Conservation (phyloP, 1,140 invertebrate genomes). For the Drosophila seguyi region DNA sequence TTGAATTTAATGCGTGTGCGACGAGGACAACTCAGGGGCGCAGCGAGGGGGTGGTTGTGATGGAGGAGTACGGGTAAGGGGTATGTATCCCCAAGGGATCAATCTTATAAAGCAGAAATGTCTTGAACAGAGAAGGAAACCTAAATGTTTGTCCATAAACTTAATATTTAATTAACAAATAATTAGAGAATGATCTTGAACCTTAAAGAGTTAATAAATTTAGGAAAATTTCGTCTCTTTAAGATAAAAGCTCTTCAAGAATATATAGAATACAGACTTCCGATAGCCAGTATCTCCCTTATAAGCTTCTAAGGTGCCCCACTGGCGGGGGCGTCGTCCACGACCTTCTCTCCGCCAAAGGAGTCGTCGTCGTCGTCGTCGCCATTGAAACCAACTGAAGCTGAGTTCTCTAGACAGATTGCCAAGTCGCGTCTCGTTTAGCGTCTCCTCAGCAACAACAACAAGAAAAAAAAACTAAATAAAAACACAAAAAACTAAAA, state of each 20-base stretch:
- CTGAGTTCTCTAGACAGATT: slow-evolving; percentile 81
- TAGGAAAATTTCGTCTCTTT: too few relatives aligned
- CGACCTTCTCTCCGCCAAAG: slow-evolving; percentile 72
- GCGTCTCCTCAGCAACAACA: slow-evolving; percentile 16
- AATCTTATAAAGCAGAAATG: slow-evolving; percentile 47
- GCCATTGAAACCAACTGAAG: slow-evolving; percentile 76
- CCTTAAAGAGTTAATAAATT: background rate
- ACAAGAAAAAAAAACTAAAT: slow-evolving; percentile 23
- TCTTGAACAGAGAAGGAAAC: background rate
- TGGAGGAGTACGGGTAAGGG: background rate
- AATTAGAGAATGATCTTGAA: too few relatives aligned
- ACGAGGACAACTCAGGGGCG: slow-evolving; percentile 35
- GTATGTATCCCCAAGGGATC: slow-evolving; percentile 43
- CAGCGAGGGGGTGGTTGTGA: background rate
- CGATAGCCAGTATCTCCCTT: background rate
- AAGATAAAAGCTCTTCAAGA: too few relatives aligned
- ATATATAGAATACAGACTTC: too few relatives aligned
- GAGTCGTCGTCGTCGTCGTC: slow-evolving; percentile 40
- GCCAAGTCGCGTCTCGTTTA: slow-evolving; percentile 73
- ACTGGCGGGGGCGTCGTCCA: slow-evolving; percentile 33
- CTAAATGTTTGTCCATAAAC: background rate
- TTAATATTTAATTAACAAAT: background rate
- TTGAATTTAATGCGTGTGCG: slow-evolving; percentile 76
- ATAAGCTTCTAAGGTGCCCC: slow-evolving; percentile 9
- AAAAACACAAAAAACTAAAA: slow-evolving; percentile 34